These are phyloP conservation scores for Erpetoichthys calabaricus DNA, from an alignment of 2,797 vertebrate genomes.

Conservation along the genomic window DNA sequence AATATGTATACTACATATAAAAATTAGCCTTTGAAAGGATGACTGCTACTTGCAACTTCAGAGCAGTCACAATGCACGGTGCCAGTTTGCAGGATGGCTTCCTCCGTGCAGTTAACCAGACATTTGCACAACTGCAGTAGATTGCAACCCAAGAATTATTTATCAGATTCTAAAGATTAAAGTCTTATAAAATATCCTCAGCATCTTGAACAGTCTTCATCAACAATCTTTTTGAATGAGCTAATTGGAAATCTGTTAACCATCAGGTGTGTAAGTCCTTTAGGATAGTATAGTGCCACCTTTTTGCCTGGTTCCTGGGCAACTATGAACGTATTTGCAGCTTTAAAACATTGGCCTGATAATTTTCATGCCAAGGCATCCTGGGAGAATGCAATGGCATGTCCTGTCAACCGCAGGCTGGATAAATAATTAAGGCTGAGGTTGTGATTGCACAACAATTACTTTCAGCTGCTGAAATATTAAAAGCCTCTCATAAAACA, in stretches of 20 bases:
- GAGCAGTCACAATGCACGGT: too few relatives aligned
- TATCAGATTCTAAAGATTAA: not conserved
- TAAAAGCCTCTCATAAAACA: slow-evolving; percentile 31
- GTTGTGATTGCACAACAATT: slow-evolving; percentile 43
- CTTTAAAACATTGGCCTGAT: too few relatives aligned
- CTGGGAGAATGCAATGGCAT: too few relatives aligned
- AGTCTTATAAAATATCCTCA: slow-evolving; percentile 8
- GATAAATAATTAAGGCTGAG: slow-evolving; percentile 37
- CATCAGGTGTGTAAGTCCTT: not conserved
- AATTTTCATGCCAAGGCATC: too few relatives aligned
- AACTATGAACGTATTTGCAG: too few relatives aligned
- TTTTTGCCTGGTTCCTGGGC: too few relatives aligned
- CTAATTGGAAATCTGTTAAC: slow-evolving; percentile 25
- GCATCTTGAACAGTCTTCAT: slow-evolving; percentile 9
- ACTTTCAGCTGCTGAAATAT: slow-evolving; percentile 34
- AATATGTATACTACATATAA: too few relatives aligned
- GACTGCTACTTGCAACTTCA: too few relatives aligned
- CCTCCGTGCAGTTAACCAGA: not conserved
- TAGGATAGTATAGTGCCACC: too few relatives aligned
- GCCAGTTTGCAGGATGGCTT: too few relatives aligned
- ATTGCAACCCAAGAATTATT: not conserved
- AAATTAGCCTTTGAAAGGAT: too few relatives aligned
- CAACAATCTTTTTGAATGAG: slow-evolving; percentile 12
- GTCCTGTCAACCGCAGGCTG: not conserved
- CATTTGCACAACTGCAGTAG: not conserved